Percentiles rank a stretch among this genome's conserved stretches.
These are phyloP conservation scores for Eulemur rubriventer DNA, from an alignment of 2,797 vertebrate genomes.

Conservation along the genomic window DNA sequence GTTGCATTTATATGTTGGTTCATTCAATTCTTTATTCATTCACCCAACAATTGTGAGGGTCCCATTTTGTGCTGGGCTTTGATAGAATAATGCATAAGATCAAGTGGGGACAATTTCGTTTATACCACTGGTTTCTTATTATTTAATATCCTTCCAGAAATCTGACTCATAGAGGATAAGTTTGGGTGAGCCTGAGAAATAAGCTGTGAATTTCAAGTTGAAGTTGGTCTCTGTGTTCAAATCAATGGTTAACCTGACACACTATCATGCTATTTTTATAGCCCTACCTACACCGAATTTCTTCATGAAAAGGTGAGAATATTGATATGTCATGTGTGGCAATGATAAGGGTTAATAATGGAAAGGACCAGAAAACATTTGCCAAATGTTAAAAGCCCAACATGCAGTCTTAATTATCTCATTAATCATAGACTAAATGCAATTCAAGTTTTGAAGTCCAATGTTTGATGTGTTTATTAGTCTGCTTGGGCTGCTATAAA, in stretches of 20 bases:
- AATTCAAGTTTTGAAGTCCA: not conserved
- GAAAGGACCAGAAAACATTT: not conserved
- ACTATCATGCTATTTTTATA: not conserved
- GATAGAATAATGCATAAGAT: not conserved
- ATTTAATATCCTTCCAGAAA: not conserved
- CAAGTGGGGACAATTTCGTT: not conserved
- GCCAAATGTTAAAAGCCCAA: not conserved
- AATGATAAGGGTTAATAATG: not conserved
- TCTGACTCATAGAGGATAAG: not conserved
- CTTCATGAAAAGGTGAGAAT: not conserved
- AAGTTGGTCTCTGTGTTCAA: not conserved
- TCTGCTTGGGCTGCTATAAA: not conserved
- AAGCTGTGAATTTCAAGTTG: not conserved
- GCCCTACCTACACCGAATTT: not conserved
- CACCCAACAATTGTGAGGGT: not conserved
- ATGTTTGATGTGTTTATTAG: not conserved
- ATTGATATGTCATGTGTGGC: not conserved
- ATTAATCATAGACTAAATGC: not conserved
- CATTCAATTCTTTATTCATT: not conserved
- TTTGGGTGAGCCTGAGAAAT: not conserved
- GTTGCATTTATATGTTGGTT: not conserved
- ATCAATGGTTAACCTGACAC: not conserved
- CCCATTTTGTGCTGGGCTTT: not conserved
- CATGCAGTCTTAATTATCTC: not conserved
- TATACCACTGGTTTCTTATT: not conserved